Conservation (phyloP, 2,113 vertebrate species). For the Panthera uncia region DNA sequence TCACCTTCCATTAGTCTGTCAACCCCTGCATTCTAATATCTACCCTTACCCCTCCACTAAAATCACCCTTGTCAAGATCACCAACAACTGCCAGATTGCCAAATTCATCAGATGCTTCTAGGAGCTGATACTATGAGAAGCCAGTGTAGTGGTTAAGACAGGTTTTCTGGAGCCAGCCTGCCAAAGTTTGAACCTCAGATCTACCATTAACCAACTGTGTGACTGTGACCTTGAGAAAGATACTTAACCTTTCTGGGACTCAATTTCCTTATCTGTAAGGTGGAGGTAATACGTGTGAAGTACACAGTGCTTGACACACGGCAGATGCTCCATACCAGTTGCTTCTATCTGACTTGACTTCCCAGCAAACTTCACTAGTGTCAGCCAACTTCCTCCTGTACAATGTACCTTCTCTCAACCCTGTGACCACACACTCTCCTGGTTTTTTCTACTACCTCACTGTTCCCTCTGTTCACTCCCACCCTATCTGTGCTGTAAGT, state of each 20-base stretch:
- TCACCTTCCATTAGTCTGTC: neutral
- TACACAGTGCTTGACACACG: neutral
- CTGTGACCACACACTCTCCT: neutral
- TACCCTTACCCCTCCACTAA: neutral
- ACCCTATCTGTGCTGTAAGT: neutral
- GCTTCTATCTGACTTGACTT: neutral
- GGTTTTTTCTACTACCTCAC: neutral
- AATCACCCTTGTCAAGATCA: neutral
- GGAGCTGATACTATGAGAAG: neutral
- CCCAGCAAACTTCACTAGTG: neutral
- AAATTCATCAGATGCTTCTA: neutral
- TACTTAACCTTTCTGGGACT: conserved; percentile 27
- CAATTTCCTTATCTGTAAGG: neutral
- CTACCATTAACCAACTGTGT: neutral
- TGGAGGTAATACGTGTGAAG: neutral
- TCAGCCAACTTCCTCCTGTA: neutral
- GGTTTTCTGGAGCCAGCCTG: neutral
- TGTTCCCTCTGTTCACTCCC: neutral
- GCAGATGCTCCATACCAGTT: neutral
- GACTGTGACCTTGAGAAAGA: neutral
- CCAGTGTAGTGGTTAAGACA: neutral
- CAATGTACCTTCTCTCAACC: neutral
- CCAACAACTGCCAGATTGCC: neutral
- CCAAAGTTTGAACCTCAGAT: neutral
- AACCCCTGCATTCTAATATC: neutral